A percentile compares a stretch with the other conserved stretches of the same genome.
These are phyloP conservation scores for Leptoclinus maculatus DNA, from an alignment of 2,797 vertebrate species.

Conservation along the genomic window DNA sequence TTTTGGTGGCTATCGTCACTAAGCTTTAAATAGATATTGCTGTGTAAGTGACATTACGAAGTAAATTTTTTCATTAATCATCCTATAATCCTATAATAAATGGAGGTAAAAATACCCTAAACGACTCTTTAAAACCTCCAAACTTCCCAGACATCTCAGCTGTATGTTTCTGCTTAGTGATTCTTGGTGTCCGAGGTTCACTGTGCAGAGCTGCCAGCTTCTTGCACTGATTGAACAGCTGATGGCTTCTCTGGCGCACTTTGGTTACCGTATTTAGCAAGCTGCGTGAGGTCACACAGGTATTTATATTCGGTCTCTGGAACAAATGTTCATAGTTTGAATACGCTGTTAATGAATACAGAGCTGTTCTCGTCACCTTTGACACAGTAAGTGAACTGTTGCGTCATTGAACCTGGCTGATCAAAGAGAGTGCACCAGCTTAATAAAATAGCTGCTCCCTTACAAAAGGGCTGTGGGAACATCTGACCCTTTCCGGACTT, in stretches of 20 bases:
- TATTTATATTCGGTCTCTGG: neutral
- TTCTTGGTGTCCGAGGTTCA: neutral
- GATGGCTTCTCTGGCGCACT: conserved; percentile 6
- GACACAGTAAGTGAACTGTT: neutral
- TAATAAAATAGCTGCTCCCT: neutral
- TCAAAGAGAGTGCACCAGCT: neutral
- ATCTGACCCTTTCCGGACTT: too few species aligned
- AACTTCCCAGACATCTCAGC: neutral
- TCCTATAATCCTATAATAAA: too few species aligned
- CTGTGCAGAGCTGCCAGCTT: neutral
- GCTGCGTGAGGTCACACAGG: neutral
- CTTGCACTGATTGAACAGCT: conserved; percentile 27
- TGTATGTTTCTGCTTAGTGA: neutral
- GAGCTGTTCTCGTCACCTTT: neutral
- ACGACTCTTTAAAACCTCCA: too few species aligned
- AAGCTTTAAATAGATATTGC: too few species aligned
- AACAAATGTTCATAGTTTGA: neutral
- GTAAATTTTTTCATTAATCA: too few species aligned
- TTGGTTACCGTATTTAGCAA: conserved; percentile 4
- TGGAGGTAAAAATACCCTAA: neutral
- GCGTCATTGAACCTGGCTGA: neutral
- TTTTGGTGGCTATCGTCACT: too few species aligned
- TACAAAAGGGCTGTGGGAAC: conserved; percentile 4
- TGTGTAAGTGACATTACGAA: too few species aligned
- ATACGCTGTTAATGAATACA: neutral